phyloP scores from a whole-genome alignment of 2,888 invertebrate genomes.

The Serripes groenlandicus region DNA sequence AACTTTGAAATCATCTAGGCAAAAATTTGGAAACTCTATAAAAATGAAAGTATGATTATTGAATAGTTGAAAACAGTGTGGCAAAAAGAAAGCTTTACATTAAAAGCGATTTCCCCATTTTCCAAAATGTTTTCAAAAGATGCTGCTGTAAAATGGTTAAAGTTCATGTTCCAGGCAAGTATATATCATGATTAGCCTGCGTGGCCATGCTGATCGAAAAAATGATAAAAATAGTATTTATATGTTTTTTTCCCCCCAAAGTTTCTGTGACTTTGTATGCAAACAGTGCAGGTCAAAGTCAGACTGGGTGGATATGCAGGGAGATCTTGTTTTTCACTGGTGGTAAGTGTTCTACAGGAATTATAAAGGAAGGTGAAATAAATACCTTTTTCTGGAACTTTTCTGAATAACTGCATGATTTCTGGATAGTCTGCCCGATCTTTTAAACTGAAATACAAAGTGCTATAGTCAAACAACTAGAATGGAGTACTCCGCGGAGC shows the following conservation, averaged over 20 bases:
- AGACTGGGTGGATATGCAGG: too few relatives aligned
- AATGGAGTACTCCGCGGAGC: too few relatives aligned
- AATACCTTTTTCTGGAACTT: slow-evolving; percentile 72
- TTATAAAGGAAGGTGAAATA: not conserved
- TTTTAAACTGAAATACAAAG: slow-evolving; percentile 16
- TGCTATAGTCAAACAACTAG: too few relatives aligned
- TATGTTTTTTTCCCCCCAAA: not conserved
- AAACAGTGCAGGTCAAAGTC: not conserved
- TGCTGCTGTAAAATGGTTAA: not conserved
- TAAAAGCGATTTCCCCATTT: too few relatives aligned
- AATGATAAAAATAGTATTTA: not conserved
- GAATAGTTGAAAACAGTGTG: not conserved
- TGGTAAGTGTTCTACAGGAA: too few relatives aligned
- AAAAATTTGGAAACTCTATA: too few relatives aligned
- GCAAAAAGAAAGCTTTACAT: too few relatives aligned
- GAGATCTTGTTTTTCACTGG: too few relatives aligned
- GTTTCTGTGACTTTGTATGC: too few relatives aligned
- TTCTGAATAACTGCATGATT: slow-evolving; percentile 39
- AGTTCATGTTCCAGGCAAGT: not conserved
- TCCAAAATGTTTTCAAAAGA: not conserved
- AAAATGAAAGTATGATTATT: too few relatives aligned
- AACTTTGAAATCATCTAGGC: too few relatives aligned
- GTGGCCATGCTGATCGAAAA: not conserved
- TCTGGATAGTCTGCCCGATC: slow-evolving; percentile 9
- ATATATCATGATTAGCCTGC: not conserved